phyloP scores from a whole-genome alignment of 2,888 invertebrate species.

The Limenitis camilla region DNA sequence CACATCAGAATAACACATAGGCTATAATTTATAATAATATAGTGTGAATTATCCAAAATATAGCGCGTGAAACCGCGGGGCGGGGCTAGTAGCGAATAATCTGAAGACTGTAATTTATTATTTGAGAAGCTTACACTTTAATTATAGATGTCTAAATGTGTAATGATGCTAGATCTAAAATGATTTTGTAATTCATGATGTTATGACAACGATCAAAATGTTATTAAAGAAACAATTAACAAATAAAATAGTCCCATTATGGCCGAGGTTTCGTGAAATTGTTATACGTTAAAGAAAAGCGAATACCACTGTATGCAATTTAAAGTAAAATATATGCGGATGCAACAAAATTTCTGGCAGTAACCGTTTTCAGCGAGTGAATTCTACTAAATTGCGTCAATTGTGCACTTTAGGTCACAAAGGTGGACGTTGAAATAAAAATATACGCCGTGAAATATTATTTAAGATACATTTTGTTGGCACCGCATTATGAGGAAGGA shows the following conservation, averaged over 20 bases:
- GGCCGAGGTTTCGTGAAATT: background rate
- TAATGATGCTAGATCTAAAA: too few species aligned
- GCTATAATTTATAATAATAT: too few species aligned
- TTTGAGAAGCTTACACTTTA: too few species aligned
- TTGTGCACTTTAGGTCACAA: conserved; percentile 8
- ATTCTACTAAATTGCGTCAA: conserved; percentile 3
- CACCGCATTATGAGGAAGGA: conserved; percentile 26
- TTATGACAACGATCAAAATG: too few species aligned
- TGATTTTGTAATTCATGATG: too few species aligned
- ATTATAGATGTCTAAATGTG: too few species aligned
- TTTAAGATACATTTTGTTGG: conserved; percentile 24
- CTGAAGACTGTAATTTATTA: too few species aligned
- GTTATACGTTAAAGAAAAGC: conserved; percentile 2
- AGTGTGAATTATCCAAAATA: too few species aligned
- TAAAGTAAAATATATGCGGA: background rate
- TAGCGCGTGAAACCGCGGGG: too few species aligned
- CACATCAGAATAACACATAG: too few species aligned
- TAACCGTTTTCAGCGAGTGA: background rate
- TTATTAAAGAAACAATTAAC: too few species aligned
- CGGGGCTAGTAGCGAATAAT: too few species aligned
- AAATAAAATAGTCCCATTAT: background rate
- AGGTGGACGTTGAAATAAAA: conserved; percentile 9
- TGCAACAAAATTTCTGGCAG: conserved; percentile 1
- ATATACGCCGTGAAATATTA: conserved; percentile 13
- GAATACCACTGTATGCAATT: conserved; percentile 1